A percentile compares a stretch with the other conserved stretches of the same genome.
Conservation (phyloP, 2,113 vertebrate genomes). For the Carollia perspicillata region DNA sequence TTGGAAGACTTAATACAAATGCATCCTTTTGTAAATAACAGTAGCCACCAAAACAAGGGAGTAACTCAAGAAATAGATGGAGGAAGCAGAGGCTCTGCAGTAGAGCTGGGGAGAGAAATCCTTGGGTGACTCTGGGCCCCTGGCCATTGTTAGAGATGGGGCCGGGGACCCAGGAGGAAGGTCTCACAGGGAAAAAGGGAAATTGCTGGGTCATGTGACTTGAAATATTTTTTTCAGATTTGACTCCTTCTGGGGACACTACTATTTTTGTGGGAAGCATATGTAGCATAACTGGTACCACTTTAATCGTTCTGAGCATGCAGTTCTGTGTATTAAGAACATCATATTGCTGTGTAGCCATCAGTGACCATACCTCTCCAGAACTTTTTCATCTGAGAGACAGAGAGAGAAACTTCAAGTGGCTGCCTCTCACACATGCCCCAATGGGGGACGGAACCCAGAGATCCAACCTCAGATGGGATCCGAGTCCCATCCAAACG, state of each 20-base stretch:
- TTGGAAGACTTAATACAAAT: not conserved
- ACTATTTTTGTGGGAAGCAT: not conserved
- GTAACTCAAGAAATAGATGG: constrained; percentile 18
- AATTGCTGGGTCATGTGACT: not conserved
- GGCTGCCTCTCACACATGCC: too few relatives aligned
- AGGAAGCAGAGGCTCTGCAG: not conserved
- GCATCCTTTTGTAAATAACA: not conserved
- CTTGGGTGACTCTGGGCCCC: not conserved
- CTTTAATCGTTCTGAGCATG: not conserved
- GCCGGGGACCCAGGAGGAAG: not conserved
- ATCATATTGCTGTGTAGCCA: not conserved
- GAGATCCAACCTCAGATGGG: too few relatives aligned
- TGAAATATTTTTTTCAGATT: not conserved
- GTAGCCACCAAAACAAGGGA: not conserved
- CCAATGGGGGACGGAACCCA: too few relatives aligned
- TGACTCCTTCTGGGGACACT: not conserved
- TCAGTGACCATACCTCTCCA: not conserved
- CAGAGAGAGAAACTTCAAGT: too few relatives aligned
- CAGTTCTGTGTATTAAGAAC: not conserved
- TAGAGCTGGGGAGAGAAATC: not conserved
- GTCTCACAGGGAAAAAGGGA: not conserved
- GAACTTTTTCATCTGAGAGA: not conserved
- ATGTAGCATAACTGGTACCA: not conserved
- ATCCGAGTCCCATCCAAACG: not conserved
- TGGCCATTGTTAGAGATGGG: not conserved